phyloP scores from a whole-genome alignment of 2,888 invertebrate species.

The Nemoura dubitans region DNA sequence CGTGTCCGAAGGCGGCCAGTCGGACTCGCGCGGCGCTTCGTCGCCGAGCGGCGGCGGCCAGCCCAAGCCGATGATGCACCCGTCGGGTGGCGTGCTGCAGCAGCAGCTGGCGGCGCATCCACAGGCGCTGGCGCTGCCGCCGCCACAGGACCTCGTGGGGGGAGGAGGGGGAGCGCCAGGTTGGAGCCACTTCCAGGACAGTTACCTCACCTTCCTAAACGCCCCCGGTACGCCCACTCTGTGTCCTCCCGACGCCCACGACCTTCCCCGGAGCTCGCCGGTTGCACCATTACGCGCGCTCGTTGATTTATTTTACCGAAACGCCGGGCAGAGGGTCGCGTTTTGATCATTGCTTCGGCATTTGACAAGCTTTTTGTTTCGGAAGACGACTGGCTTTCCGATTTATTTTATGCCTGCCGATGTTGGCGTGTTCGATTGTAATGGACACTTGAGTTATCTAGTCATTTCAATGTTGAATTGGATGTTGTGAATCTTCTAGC shows the following conservation, averaged over 20 bases:
- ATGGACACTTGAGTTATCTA: slow-evolving; percentile 20
- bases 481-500: slow-evolving; percentile 9
- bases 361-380: neutral
- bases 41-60: slow-evolving; percentile 46
- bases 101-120: slow-evolving; percentile 16
- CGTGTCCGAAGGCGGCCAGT: slow-evolving; percentile 37
- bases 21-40: slow-evolving; percentile 44
- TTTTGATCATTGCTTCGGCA: neutral
- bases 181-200: slow-evolving; percentile 67
- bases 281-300: slow-evolving; percentile 56
- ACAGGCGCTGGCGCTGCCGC: slow-evolving; percentile 1
- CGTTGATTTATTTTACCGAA: slow-evolving; percentile 18
- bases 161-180: slow-evolving; percentile 58
- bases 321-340: neutral
- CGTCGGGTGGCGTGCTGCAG: neutral
- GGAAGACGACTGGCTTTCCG: slow-evolving; percentile 48
- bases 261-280: slow-evolving; percentile 58
- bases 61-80: slow-evolving; percentile 23
- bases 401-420: neutral
- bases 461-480: slow-evolving; percentile 43
- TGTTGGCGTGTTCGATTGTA: neutral
- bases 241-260: slow-evolving; percentile 53
- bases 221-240: slow-evolving; percentile 56
- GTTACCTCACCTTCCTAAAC: slow-evolving; percentile 62
- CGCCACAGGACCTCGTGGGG: slow-evolving; percentile 37